These are phyloP conservation scores for Drosophila yooni DNA, from an alignment of 2,888 invertebrate genomes.

Conservation along the genomic window DNA sequence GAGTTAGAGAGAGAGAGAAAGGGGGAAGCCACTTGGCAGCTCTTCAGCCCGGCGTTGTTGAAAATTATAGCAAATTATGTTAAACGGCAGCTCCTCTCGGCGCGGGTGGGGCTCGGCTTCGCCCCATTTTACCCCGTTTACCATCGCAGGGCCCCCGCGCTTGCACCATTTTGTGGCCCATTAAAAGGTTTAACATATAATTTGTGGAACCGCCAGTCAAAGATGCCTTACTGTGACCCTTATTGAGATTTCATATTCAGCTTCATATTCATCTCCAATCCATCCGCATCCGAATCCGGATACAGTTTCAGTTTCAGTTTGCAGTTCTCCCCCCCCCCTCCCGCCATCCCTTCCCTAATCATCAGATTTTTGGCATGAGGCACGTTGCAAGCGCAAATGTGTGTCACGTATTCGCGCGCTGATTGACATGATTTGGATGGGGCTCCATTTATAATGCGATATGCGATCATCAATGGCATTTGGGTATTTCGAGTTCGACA, in stretches of 20 bases:
- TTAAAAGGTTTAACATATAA: conserved; percentile 68
- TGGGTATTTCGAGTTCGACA: conserved; percentile 8
- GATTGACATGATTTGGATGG: conserved; percentile 74
- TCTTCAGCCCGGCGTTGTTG: conserved; percentile 67
- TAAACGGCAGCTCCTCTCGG: conserved; percentile 82
- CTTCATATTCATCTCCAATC: conserved; percentile 1
- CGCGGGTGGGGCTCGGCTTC: conserved; percentile 56
- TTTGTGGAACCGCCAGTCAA: conserved; percentile 62
- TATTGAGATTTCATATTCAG: conserved; percentile 9
- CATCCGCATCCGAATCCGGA: background rate
- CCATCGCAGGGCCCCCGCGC: conserved; percentile 9
- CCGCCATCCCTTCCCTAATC: background rate
- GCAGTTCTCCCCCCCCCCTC: no score
- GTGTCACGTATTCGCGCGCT: conserved; percentile 70
- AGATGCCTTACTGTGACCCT: conserved; percentile 55
- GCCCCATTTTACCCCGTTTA: conserved; percentile 49
- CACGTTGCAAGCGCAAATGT: conserved; percentile 56
- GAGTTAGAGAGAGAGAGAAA: conserved; percentile 18
- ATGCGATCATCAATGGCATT: conserved; percentile 6
- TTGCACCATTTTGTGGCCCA: conserved; percentile 46
- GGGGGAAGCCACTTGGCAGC: conserved; percentile 61
- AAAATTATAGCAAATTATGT: conserved; percentile 85
- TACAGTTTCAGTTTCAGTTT: conserved; percentile 3
- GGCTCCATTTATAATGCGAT: conserved; percentile 33
- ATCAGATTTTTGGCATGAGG: conserved; percentile 26